phyloP scores from a whole-genome alignment of 2,797 vertebrate genomes.

The Argentina silus region DNA sequence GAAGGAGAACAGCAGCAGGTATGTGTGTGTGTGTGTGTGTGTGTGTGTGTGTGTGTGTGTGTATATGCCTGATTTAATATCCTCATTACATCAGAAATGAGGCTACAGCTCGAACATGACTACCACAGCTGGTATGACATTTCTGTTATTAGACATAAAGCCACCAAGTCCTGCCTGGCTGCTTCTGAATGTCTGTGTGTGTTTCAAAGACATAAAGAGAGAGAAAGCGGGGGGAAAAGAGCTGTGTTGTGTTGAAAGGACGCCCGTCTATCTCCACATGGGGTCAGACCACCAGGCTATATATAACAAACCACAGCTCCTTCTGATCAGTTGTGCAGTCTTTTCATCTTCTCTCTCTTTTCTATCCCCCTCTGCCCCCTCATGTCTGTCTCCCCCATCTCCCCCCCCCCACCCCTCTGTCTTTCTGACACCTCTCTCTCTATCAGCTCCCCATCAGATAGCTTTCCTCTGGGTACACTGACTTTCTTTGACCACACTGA shows the following conservation, averaged over 20 bases:
- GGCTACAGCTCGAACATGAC: neutral
- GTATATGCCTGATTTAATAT: neutral
- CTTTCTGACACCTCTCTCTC: neutral
- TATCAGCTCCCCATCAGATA: neutral
- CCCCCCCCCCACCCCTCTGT: neutral
- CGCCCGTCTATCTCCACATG: neutral
- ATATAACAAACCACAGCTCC: neutral
- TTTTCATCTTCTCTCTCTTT: neutral
- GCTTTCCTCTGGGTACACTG: neutral
- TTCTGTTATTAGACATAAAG: neutral
- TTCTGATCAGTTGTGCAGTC: neutral
- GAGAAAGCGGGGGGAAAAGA: neutral
- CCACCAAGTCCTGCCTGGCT: neutral
- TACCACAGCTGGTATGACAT: neutral
- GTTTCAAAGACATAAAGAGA: neutral
- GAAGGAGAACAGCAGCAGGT: slow-evolving; percentile 99
- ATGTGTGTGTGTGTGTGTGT: slow-evolving; percentile 21
- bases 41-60: slow-evolving; percentile 8
- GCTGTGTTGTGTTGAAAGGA: neutral
- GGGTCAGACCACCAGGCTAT: neutral
- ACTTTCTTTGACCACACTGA: neutral
- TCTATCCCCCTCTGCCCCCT: neutral
- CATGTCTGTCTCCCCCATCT: neutral
- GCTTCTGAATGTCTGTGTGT: neutral
- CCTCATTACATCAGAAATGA: neutral